phyloP scores from a whole-genome alignment of 2,888 invertebrate genomes.

The Nomada goodeniana region DNA sequence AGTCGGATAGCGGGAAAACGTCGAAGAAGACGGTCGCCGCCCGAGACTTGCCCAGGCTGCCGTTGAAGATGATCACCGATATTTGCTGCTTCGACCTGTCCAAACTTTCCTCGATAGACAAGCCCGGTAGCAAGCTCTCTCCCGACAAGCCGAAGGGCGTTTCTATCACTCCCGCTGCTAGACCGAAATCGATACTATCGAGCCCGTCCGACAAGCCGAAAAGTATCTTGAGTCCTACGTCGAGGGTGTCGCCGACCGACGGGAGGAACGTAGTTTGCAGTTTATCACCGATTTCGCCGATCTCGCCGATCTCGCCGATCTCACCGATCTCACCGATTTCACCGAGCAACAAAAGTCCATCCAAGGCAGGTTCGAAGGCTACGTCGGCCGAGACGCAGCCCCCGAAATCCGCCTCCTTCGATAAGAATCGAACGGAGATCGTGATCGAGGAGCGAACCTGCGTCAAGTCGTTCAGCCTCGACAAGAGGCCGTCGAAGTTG shows the following conservation, averaged over 20 bases:
- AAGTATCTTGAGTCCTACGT: slow-evolving; percentile 74
- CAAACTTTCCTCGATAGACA: slow-evolving; percentile 74
- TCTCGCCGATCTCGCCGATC: too few species aligned
- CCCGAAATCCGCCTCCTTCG: slow-evolving; percentile 75
- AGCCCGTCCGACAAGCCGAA: slow-evolving; percentile 77
- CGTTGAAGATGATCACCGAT: slow-evolving; percentile 78
- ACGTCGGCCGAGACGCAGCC: slow-evolving; percentile 59
- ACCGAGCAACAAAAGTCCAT: slow-evolving; percentile 75
- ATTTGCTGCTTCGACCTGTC: slow-evolving; percentile 78
- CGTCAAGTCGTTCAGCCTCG: slow-evolving; percentile 76
- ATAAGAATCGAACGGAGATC: slow-evolving; percentile 70
- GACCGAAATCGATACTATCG: slow-evolving; percentile 73
- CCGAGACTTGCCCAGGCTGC: slow-evolving; percentile 78
- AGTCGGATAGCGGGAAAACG: slow-evolving; percentile 79
- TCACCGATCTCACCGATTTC: slow-evolving; percentile 35
- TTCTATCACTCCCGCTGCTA: slow-evolving; percentile 75
- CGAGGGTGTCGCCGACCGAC: slow-evolving; percentile 79
- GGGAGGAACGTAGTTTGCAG: slow-evolving; percentile 64
- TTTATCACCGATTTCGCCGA: slow-evolving; percentile 22
- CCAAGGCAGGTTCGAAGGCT: slow-evolving; percentile 66
- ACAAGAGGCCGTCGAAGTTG: slow-evolving; percentile 76
- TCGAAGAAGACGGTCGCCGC: slow-evolving; percentile 56
- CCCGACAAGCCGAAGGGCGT: slow-evolving; percentile 85
- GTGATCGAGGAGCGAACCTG: slow-evolving; percentile 62
- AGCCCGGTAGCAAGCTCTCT: slow-evolving; percentile 60